Percentiles rank a stretch among this genome's conserved stretches.
phyloP scores from a whole-genome alignment of 2,888 invertebrate genomes.

The Automeris io region DNA sequence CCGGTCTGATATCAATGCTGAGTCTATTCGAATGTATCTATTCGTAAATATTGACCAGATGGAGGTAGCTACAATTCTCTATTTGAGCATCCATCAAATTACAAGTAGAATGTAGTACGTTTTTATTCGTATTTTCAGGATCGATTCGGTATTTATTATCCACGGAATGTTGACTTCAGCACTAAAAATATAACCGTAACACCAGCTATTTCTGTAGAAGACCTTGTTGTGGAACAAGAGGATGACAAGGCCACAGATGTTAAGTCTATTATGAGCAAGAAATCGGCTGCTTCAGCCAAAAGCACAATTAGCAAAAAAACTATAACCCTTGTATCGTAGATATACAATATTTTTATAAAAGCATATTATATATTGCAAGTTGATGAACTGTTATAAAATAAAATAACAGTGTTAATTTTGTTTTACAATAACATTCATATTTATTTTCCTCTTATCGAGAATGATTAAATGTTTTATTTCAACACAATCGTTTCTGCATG shows the following conservation, averaged over 20 bases:
- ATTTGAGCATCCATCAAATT: neutral
- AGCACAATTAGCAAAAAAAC: constrained; percentile 17
- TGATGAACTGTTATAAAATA: no score
- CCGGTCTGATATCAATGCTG: no score
- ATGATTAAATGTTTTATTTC: no score
- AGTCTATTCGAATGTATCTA: no score
- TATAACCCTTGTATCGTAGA: constrained; percentile 8
- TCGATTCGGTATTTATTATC: constrained; percentile 61
- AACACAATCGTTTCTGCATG: no score
- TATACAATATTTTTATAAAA: no score
- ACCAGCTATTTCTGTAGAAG: constrained; percentile 39
- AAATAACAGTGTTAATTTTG: no score
- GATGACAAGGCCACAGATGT: constrained; percentile 19
- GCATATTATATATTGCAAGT: no score
- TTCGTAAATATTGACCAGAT: no score
- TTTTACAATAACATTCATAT: no score
- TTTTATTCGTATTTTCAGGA: constrained; percentile 34
- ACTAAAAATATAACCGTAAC: constrained; percentile 42
- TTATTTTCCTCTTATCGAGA: no score
- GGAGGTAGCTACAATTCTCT: no score
- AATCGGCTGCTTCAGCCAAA: constrained; percentile 23
- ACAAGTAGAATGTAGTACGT: neutral
- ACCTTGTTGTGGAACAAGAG: constrained; percentile 12
- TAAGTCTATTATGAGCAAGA: constrained; percentile 29
- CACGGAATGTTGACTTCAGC: constrained; percentile 20